Conservation (phyloP, 2,888 invertebrate genomes). For the Drosophila histrio region DNA sequence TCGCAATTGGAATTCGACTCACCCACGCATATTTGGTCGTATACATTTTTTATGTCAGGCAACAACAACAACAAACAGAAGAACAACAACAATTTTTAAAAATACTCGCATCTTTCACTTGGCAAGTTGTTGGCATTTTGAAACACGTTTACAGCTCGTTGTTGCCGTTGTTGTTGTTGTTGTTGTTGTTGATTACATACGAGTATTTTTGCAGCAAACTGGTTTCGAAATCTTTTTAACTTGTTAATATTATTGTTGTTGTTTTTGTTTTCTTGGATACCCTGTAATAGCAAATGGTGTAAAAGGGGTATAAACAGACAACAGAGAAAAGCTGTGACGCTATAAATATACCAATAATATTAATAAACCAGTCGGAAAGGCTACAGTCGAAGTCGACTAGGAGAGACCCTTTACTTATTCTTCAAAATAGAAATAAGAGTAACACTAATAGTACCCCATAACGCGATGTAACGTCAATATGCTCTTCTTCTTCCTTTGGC, state of each 20-base stretch:
- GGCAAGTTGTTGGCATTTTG: constrained; percentile 55
- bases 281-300: neutral
- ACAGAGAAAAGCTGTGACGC: neutral
- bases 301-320: neutral
- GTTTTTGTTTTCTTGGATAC: neutral
- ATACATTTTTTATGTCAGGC: constrained; percentile 14
- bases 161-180: constrained; percentile 14
- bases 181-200: constrained; percentile 18
- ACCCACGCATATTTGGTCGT: constrained; percentile 39
- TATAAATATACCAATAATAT: neutral
- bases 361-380: too few species aligned
- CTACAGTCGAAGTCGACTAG: too few species aligned
- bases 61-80: constrained; percentile 7
- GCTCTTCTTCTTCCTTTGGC: too few species aligned
- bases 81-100: constrained; percentile 14
- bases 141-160: constrained; percentile 50
- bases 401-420: too few species aligned
- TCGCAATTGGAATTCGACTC: constrained; percentile 20
- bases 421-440: too few species aligned
- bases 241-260: constrained; percentile 17
- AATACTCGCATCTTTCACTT: constrained; percentile 35
- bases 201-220: constrained; percentile 43
- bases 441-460: too few species aligned
- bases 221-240: constrained; percentile 42
- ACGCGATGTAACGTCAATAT: too few species aligned